A percentile compares a stretch with the other conserved stretches of the same genome.
Conservation (phyloP, 2,888 invertebrate species). For the Quadroppia sp. region DNA sequence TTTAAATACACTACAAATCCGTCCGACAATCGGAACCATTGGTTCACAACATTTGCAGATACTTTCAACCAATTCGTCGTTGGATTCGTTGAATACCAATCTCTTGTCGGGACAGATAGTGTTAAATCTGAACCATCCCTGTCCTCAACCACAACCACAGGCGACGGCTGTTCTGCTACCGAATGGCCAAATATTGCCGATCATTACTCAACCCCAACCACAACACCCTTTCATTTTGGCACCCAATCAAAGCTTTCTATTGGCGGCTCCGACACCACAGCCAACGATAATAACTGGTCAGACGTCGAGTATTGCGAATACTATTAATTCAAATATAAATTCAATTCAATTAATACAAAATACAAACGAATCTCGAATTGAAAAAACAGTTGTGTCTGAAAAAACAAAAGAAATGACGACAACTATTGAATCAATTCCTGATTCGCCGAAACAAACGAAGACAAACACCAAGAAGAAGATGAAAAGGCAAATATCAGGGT, state of each 20-base stretch:
- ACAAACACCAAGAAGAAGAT: background rate
- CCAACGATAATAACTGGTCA: slow-evolving; percentile 14
- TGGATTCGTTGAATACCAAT: slow-evolving; percentile 21
- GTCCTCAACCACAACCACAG: slow-evolving; percentile 48
- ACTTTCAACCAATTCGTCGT: background rate
- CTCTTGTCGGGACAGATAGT: slow-evolving; percentile 3
- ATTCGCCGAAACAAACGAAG: background rate
- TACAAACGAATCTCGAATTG: background rate
- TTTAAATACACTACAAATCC: slow-evolving; percentile 32
- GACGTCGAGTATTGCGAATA: background rate
- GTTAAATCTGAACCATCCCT: slow-evolving; percentile 2
- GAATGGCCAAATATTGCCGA: slow-evolving; percentile 54
- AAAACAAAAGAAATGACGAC: background rate
- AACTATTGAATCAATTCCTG: slow-evolving; percentile 2
- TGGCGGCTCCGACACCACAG: slow-evolving; percentile 8
- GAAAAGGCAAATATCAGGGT: background rate
- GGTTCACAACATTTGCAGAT: slow-evolving; percentile 21
- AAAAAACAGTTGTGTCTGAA: background rate
- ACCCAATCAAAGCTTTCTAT: slow-evolving; percentile 30
- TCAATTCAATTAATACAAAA: slow-evolving; percentile 4
- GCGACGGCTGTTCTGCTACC: slow-evolving; percentile 54
- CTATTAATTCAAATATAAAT: background rate
- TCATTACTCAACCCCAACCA: slow-evolving; percentile 53
- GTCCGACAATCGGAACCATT: background rate
- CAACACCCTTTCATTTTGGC: slow-evolving; percentile 28